A percentile compares a stretch with the other conserved stretches of the same genome.
These are phyloP conservation scores for Engraulis encrasicolus DNA, from an alignment of 2,113 vertebrate species.

Conservation along the genomic window DNA sequence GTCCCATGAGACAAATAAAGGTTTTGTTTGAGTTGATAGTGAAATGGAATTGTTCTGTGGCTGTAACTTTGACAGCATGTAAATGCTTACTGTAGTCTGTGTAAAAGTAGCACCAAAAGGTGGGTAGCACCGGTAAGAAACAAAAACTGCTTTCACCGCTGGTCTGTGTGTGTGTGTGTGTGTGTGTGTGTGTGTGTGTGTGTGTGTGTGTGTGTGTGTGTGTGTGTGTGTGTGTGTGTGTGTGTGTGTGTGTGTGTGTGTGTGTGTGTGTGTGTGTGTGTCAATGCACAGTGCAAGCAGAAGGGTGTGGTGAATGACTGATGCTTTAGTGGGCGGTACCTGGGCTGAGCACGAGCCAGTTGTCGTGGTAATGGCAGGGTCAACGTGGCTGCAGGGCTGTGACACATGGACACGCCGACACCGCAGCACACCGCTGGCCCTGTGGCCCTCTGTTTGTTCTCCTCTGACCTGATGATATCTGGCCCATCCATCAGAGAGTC, in stretches of 20 bases:
- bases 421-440: background rate
- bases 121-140: background rate
- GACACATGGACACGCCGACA: slow-evolving; percentile 28
- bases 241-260: background rate
- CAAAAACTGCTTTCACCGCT: too few relatives aligned
- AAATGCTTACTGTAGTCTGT: background rate
- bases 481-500: slow-evolving; percentile 14
- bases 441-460: slow-evolving; percentile 9
- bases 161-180: background rate
- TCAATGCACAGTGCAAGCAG: background rate
- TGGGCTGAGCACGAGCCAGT: slow-evolving; percentile 36
- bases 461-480: background rate
- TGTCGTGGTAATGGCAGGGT: slow-evolving; percentile 59
- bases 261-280: too few relatives aligned
- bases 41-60: background rate
- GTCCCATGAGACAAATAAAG: background rate
- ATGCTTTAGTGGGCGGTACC: background rate
- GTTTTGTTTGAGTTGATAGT: background rate
- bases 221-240: background rate
- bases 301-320: background rate
- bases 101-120: background rate
- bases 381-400: slow-evolving; percentile 38
- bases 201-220: too few relatives aligned
- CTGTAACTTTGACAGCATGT: background rate
- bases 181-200: too few relatives aligned